A percentile compares a stretch with the other conserved stretches of the same genome.
phyloP scores from a whole-genome alignment of 2,113 vertebrate species.

The Tetraodon nigroviridis region DNA sequence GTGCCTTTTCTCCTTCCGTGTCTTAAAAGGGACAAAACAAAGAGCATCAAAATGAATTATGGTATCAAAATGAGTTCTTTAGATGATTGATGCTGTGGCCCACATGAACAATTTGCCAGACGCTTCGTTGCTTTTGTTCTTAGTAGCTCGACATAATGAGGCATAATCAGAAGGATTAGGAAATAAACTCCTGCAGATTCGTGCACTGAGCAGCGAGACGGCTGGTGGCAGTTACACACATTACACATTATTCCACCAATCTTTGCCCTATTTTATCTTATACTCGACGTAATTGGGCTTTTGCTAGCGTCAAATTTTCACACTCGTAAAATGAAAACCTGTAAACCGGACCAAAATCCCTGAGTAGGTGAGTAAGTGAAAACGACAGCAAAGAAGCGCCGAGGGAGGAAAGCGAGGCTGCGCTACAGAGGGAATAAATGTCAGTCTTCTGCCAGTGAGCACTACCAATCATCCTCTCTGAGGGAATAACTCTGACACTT shows the following conservation, averaged over 20 bases:
- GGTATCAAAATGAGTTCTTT: conserved; percentile 10
- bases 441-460: conserved; percentile 23
- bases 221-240: conserved; percentile 2
- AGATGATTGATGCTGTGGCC: conserved; percentile 34
- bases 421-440: conserved; percentile 23
- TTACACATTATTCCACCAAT: conserved; percentile 8
- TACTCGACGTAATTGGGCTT: too few species aligned
- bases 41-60: too few species aligned
- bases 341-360: conserved; percentile 20
- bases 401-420: conserved; percentile 8
- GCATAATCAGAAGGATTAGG: conserved; percentile 13
- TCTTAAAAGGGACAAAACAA: too few species aligned
- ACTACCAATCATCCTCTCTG: conserved; percentile 6
- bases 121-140: conserved; percentile 16
- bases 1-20: too few species aligned
- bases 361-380: conserved; percentile 14
- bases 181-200: conserved; percentile 11
- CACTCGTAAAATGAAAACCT: not conserved
- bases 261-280: conserved; percentile 11
- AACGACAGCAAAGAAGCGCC: conserved; percentile 19
- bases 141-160: conserved; percentile 9
- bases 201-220: conserved; percentile 15
- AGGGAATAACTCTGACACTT: conserved; percentile 3
- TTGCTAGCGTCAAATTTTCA: not conserved
- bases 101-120: conserved; percentile 23